Conservation (phyloP, 1,140 invertebrate genomes). For the Acromyrmex echinatior region DNA sequence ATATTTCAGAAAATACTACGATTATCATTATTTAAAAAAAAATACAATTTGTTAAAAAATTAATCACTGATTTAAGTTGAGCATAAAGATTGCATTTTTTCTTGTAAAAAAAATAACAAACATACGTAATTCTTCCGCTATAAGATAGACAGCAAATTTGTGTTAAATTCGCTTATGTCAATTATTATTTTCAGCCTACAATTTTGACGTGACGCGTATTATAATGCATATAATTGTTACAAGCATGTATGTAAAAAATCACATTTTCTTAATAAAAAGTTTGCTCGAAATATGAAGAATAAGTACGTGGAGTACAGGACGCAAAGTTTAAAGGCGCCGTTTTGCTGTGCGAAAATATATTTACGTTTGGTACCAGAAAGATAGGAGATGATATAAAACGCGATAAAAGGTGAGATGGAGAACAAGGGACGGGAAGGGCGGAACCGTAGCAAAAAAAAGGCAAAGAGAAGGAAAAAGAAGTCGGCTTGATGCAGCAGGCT, state of each 20-base stretch:
- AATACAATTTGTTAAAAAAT: background rate
- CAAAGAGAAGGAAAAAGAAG: slow-evolving; percentile 22
- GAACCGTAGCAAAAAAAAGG: slow-evolving; percentile 2
- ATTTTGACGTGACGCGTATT: background rate
- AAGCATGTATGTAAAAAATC: background rate
- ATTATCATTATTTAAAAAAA: background rate
- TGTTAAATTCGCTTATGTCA: background rate
- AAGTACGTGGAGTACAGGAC: slow-evolving; percentile 45
- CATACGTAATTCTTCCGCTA: background rate
- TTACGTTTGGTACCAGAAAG: slow-evolving; percentile 49
- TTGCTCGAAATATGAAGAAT: slow-evolving; percentile 43
- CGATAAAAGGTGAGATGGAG: slow-evolving; percentile 34
- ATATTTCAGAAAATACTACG: background rate
- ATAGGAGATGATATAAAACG: slow-evolving; percentile 32
- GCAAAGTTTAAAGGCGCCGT: slow-evolving; percentile 60
- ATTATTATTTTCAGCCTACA: background rate
- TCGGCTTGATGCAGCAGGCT: slow-evolving; percentile 53
- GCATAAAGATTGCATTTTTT: background rate
- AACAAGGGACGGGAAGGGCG: background rate
- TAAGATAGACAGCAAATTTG: background rate
- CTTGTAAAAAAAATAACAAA: background rate
- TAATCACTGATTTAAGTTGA: background rate
- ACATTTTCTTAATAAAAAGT: slow-evolving; percentile 1
- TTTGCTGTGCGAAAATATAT: slow-evolving; percentile 70
- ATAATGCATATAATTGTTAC: background rate